phyloP scores from a whole-genome alignment of 2,888 invertebrate species.

The Cepaea hortensis region DNA sequence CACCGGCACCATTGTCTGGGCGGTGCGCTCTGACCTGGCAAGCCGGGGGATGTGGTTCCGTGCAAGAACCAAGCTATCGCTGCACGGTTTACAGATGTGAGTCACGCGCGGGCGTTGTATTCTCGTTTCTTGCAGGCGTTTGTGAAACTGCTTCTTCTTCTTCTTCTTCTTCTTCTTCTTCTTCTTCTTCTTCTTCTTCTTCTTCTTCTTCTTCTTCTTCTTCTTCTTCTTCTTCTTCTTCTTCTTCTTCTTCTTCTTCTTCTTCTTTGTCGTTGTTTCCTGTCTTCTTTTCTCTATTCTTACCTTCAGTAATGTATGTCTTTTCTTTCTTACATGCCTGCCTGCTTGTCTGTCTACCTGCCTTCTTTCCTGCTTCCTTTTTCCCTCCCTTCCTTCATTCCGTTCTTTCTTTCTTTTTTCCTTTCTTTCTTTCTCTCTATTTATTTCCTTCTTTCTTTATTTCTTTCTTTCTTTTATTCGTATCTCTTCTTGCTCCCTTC shows the following conservation, averaged over 20 bases:
- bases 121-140: neutral
- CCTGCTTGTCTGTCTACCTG: neutral
- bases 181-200: neutral
- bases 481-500: no score
- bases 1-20: neutral
- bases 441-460: neutral
- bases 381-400: neutral
- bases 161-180: neutral
- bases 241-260: neutral
- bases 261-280: neutral
- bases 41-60: neutral
- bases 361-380: neutral
- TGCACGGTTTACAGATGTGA: neutral
- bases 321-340: neutral
- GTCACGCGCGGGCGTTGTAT: neutral
- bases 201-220: neutral
- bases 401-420: neutral
- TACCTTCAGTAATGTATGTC: neutral
- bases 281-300: neutral
- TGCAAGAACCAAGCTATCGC: neutral
- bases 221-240: neutral
- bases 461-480: neutral
- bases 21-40: conserved; percentile 2
- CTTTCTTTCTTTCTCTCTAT: neutral
- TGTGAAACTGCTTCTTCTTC: neutral